Evolutionary conservation across 2,888 invertebrate genomes (phyloP).

Genomic region (Monochamus alternatus): DNA sequence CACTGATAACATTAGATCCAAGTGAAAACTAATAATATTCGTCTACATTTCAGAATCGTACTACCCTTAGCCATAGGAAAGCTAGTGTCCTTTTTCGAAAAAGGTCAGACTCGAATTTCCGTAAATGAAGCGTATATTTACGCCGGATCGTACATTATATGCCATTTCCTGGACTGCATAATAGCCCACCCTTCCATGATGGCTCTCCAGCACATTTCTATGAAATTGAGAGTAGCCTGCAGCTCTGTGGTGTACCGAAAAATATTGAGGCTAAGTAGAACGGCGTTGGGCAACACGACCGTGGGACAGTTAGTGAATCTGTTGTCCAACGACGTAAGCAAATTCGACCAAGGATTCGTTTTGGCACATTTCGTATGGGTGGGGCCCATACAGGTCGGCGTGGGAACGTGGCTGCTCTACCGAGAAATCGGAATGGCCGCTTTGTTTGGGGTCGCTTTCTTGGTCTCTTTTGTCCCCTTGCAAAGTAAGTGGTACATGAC

Average conservation of each 20-base stretch:
- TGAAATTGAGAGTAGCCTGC: constrained; percentile 88
- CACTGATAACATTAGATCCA: background rate
- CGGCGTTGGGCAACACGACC: constrained; percentile 76
- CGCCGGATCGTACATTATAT: constrained; percentile 79
- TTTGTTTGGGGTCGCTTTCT: constrained; percentile 69
- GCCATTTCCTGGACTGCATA: constrained; percentile 61
- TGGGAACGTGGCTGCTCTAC: constrained; percentile 75
- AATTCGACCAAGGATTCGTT: constrained; percentile 91
- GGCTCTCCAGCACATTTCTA: constrained; percentile 86
- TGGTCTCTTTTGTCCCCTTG: constrained; percentile 68
- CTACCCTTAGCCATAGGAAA: constrained; percentile 75
- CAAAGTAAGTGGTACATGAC: constrained; percentile 65
- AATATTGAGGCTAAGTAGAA: constrained; percentile 68
- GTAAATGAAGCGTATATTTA: constrained; percentile 82
- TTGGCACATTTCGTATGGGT: constrained; percentile 90
- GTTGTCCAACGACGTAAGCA: constrained; percentile 80
- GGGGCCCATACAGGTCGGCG: constrained; percentile 77
- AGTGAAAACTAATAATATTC: too few species aligned
- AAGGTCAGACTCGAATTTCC: constrained; percentile 60
- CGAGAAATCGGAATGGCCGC: constrained; percentile 69
- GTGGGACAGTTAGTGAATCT: constrained; percentile 71
- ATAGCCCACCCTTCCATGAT: constrained; percentile 88
- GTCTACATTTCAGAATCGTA: constrained; percentile 58
- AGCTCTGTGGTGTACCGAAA: constrained; percentile 81
- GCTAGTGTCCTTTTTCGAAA: constrained; percentile 77